Evolutionary conservation across 2,113 vertebrate genomes (phyloP), one percentile per base, ranked within the genome.

Genomic region (Thamnaconus septentrionalis): DNA sequence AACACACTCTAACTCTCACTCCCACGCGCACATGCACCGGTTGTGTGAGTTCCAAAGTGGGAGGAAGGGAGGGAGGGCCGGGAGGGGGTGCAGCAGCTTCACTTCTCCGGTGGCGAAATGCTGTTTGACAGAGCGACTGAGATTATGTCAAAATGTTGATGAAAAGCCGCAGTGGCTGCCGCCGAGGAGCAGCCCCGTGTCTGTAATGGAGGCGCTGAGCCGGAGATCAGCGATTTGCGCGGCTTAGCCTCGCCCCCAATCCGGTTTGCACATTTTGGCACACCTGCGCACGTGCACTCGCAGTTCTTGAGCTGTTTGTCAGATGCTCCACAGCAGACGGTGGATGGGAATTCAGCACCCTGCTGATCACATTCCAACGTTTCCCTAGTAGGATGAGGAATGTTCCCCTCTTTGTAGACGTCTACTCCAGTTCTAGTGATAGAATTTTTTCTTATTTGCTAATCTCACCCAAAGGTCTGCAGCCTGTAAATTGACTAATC

Each of bases 371-470:
- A 7, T 78, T 86, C 81, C 75, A 76, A 18, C 12, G 4, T 56
- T 76, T 82, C 78, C 78, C 68, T 48, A 61, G 60, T 73, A 73
- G 75, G 67, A 73, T 5, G 12, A 70, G 83, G 80, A 90, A 89
- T 81, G 82, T 78, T 82, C 64, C 74, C 31, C 53, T 65, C 46
- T 6, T 3, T 18, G 64, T 54, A 71, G 72, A 65, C 41, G 65
- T 5, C 77, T 83, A 79, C 76, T 66, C 51, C 73, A 80, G 85
- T 80, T 70, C 80, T 74, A 78, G 59, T 74, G 76, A 88, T 84
- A 81, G 63, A 53, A 40, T 40, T 49, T 61, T 68, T 69, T 67
- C 72, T 79, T 77, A 2, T 67, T 61, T 45, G 64, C 71, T 82
- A 70, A 74, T 85, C 75, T 84, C 73, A 53, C 12, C 42, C 60